Conservation (phyloP, 2,113 vertebrate species). For the Turdus rufiventris region DNA sequence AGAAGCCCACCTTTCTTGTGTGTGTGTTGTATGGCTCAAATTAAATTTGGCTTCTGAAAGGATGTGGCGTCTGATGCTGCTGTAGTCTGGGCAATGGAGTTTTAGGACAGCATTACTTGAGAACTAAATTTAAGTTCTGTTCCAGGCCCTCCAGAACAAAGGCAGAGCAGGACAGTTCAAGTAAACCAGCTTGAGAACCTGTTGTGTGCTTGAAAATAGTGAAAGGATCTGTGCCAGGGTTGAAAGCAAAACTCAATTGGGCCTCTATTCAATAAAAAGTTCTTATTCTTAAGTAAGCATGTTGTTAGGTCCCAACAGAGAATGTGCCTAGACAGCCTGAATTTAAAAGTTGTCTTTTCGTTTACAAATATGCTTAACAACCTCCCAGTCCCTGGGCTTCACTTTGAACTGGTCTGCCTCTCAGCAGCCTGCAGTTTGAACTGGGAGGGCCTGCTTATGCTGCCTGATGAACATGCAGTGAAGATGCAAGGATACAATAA, state of each 20-base stretch:
- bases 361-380: neutral
- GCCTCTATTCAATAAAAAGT: neutral
- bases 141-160: neutral
- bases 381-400: neutral
- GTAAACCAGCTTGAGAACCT: neutral
- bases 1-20: neutral
- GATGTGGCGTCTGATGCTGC: neutral
- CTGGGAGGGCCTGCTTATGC: neutral
- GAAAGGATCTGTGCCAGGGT: neutral
- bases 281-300: neutral
- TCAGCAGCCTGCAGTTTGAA: neutral
- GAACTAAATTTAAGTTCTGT: neutral
- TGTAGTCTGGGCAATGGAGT: neutral
- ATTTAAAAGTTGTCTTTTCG: neutral
- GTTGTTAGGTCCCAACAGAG: neutral
- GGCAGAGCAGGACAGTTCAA: neutral
- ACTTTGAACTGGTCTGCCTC: neutral
- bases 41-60: neutral
- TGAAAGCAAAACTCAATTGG: neutral
- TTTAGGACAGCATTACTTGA: neutral
- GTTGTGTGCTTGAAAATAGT: neutral
- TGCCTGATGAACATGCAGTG: neutral
- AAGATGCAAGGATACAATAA: constrained; percentile 5
- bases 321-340: neutral
- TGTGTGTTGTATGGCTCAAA: neutral